A percentile compares a stretch with the other conserved stretches of the same genome.
These are phyloP conservation scores for Orthonychiurus folsomi DNA, from an alignment of 2,888 invertebrate genomes.

Conservation along the genomic window DNA sequence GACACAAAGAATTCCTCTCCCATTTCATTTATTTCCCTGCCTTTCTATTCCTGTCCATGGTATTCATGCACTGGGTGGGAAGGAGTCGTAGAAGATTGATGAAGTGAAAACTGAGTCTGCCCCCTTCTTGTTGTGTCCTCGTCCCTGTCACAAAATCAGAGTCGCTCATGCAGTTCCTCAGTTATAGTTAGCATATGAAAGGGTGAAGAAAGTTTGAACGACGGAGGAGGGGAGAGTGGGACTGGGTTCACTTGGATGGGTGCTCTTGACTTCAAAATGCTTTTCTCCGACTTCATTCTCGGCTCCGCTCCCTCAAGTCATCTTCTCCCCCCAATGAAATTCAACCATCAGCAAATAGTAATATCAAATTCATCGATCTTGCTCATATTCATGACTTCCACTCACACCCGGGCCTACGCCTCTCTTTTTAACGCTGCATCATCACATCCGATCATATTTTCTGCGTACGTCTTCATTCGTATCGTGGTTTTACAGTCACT, in stretches of 20 bases:
- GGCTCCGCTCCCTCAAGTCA: not conserved
- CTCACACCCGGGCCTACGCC: no score
- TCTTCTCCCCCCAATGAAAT: slow-evolving; percentile 9
- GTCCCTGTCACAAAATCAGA: not conserved
- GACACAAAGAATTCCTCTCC: no score
- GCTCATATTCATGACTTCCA: not conserved
- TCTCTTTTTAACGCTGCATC: no score
- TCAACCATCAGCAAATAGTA: slow-evolving; percentile 29
- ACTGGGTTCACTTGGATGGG: not conserved
- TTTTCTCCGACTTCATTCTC: not conserved
- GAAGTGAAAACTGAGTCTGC: not conserved
- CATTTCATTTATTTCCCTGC: no score
- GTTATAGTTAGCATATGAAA: slow-evolving; percentile 1
- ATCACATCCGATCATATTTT: no score
- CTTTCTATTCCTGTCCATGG: no score
- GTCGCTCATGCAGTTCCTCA: no score
- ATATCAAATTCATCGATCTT: slow-evolving; percentile 29
- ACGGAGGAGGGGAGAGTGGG: not conserved
- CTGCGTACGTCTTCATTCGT: no score
- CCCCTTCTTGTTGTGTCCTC: not conserved
- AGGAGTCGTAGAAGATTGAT: no score
- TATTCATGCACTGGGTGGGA: no score
- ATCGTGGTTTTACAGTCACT: no score
- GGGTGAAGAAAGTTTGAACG: no score
- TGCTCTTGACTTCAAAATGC: not conserved